phyloP scores from a whole-genome alignment of 2,113 vertebrate genomes.

The Colaptes auratus region DNA sequence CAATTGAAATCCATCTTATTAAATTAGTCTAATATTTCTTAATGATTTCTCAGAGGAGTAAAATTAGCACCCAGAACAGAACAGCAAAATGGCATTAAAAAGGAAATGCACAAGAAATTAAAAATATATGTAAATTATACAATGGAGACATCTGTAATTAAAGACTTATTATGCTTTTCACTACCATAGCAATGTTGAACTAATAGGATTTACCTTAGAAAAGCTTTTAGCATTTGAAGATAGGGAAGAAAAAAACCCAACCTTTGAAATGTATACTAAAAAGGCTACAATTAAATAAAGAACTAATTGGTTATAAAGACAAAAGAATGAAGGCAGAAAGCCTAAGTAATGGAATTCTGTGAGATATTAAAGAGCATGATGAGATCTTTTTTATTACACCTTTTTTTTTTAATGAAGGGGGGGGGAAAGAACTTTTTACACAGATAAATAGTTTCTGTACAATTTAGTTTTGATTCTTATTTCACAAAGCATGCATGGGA shows the following conservation, averaged over 20 bases:
- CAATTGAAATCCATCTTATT: not conserved
- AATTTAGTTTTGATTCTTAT: not conserved
- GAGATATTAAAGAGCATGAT: not conserved
- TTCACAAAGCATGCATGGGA: not conserved
- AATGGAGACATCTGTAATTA: constrained; percentile 31
- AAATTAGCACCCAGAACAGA: constrained; percentile 30
- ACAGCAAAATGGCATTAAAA: constrained; percentile 6
- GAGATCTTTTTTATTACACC: not conserved
- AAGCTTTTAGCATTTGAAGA: not conserved
- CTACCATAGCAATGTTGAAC: not conserved
- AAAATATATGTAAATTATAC: not conserved
- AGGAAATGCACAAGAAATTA: constrained; percentile 2
- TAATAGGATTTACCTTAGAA: constrained; percentile 35
- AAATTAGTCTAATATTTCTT: constrained; percentile 10
- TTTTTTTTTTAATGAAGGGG: not conserved
- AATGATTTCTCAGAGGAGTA: constrained; percentile 11
- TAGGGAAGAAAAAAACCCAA: not conserved
- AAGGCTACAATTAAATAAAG: not conserved
- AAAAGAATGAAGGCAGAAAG: not conserved
- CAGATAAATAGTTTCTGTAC: not conserved
- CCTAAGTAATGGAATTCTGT: not conserved
- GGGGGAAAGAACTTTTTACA: not conserved
- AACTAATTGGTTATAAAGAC: not conserved
- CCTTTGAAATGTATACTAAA: not conserved
- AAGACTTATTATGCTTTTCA: not conserved